Percentiles rank a stretch among this genome's conserved stretches.
Evolutionary conservation across 2,888 invertebrate species (phyloP).

Genomic region (Alitta virens): DNA sequence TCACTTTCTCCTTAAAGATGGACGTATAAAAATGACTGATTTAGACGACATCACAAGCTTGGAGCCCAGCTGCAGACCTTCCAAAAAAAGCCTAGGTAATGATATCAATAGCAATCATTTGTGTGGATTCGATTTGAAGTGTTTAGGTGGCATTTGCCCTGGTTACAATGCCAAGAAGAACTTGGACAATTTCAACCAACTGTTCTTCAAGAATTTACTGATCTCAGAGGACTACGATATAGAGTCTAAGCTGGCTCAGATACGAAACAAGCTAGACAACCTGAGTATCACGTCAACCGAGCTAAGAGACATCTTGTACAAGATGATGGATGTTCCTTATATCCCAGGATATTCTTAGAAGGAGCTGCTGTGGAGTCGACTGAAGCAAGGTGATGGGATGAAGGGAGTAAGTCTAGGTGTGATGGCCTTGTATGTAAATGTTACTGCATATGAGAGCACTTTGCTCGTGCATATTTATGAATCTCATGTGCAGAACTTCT

Average conservation of each 20-base stretch:
- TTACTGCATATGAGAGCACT: too few species aligned
- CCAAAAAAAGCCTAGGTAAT: not conserved
- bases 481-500: too few species aligned
- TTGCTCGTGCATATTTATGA: too few species aligned
- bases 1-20: slow-evolving; percentile 44
- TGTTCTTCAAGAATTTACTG: slow-evolving; percentile 20
- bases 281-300: slow-evolving; percentile 6
- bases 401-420: too few species aligned
- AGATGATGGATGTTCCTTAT: slow-evolving; percentile 8
- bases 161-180: slow-evolving; percentile 27
- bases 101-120: not conserved
- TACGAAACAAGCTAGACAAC: slow-evolving; percentile 2
- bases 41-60: slow-evolving; percentile 46
- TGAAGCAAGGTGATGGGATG: too few species aligned
- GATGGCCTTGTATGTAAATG: too few species aligned
- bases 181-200: slow-evolving; percentile 21
- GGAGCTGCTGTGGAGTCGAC: too few species aligned
- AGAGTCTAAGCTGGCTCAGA: slow-evolving; percentile 1
- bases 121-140: slow-evolving; percentile 20
- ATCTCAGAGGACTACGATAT: not conserved
- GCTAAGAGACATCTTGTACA: slow-evolving; percentile 5
- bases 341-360: slow-evolving; percentile 12
- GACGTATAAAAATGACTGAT: slow-evolving; percentile 47
- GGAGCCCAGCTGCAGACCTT: slow-evolving; percentile 21
- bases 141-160: slow-evolving; percentile 23